phyloP scores from a whole-genome alignment of 2,113 vertebrate species.

The Aramus guarauna region DNA sequence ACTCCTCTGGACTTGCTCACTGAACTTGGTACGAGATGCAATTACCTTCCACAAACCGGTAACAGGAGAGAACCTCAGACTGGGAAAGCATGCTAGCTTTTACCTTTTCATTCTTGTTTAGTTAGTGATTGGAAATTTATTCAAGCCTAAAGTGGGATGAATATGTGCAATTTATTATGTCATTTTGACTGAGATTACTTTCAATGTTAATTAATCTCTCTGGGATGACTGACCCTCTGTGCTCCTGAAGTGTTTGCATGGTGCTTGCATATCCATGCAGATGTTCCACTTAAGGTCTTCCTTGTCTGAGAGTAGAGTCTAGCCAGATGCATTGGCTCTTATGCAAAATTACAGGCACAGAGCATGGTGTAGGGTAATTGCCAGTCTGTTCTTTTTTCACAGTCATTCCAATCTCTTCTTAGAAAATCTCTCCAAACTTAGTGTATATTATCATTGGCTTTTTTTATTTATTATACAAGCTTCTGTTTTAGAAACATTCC shows the following conservation, averaged over 20 bases:
- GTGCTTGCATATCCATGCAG: background rate
- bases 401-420: background rate
- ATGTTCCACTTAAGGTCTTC: conserved; percentile 11
- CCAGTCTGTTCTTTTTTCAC: background rate
- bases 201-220: background rate
- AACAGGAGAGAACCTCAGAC: background rate
- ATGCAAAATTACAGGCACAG: background rate
- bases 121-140: background rate
- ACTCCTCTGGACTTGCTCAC: background rate
- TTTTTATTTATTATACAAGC: background rate
- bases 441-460: background rate
- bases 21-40: background rate
- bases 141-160: background rate
- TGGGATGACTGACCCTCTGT: background rate
- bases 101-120: background rate
- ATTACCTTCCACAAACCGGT: background rate
- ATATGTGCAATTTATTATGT: conserved; percentile 11
- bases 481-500: background rate
- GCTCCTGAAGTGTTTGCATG: background rate
- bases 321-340: background rate
- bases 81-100: background rate
- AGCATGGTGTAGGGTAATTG: background rate
- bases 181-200: background rate
- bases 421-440: background rate
- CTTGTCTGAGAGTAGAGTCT: background rate